phyloP scores from a whole-genome alignment of 2,113 vertebrate species.

The Fulmarus glacialis region DNA sequence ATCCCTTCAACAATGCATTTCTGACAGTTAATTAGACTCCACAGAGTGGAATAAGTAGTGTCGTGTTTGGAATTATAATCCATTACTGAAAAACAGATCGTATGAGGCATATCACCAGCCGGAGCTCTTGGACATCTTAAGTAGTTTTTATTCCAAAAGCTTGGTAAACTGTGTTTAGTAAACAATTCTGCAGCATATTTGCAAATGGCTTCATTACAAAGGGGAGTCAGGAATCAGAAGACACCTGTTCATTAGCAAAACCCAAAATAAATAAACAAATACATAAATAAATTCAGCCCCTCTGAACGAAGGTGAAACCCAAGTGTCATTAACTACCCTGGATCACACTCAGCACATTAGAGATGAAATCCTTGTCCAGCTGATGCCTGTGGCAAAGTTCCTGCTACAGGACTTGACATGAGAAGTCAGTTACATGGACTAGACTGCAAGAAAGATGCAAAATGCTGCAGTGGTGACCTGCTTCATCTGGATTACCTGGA shows the following conservation, averaged over 20 bases:
- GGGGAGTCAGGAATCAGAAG: not conserved
- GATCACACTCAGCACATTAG: not conserved
- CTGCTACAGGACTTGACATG: not conserved
- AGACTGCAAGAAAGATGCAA: not conserved
- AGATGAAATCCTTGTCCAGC: not conserved
- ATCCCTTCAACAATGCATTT: slow-evolving; percentile 80
- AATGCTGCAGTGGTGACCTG: not conserved
- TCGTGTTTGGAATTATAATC: slow-evolving; percentile 74
- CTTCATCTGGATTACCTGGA: not conserved
- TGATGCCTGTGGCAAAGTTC: not conserved
- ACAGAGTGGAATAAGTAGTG: slow-evolving; percentile 70
- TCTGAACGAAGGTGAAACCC: not conserved
- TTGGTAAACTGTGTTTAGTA: slow-evolving; percentile 8
- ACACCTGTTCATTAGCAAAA: not conserved
- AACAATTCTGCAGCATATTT: not conserved
- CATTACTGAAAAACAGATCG: slow-evolving; percentile 33
- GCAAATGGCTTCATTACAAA: not conserved
- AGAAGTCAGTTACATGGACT: not conserved
- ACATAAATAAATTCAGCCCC: not conserved
- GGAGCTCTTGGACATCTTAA: slow-evolving; percentile 29
- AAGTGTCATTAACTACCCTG: not conserved
- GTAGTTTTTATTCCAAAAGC: slow-evolving; percentile 12
- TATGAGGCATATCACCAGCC: not conserved
- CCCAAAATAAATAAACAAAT: not conserved
- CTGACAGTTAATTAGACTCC: slow-evolving; percentile 90